Base-by-base conservation (phyloP, 2,888 invertebrate species). In the Pterostichus madidus region DNA sequence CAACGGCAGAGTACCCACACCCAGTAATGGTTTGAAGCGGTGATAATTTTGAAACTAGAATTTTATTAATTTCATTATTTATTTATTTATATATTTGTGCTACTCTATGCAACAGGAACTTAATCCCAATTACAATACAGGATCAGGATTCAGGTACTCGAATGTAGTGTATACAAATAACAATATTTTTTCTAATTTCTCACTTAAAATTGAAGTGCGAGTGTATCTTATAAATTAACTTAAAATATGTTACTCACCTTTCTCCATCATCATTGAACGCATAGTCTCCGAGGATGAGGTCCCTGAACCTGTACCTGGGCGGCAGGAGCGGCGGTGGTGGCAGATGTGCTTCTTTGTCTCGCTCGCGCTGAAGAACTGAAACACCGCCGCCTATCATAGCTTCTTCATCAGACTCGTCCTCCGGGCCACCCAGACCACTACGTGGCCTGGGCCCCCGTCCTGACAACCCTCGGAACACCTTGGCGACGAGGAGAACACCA, bases 191-290 rank as follows among this genome's bases (percentile, higher is more conserved):
- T 39, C 39, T 39, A 1, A 39, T 24, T 24, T 24, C 24, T 24
- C 3, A 24, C 24, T 24, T 3, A 24, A 3, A 24, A 24, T 24
- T 24, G 2, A 24, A 24, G n/a, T 24, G 24, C 24, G 24, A 24
- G 24, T 7, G 39, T 3, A 1, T 39, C 2, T 39, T 7, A 39
- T 7, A 39, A 7, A 17, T 56, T 6, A 5, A 53, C 3, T 4
- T 53, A n/a, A 31, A 17, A 11, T n/a, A 0, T n/a, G 35, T 35
- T 3, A 24, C 64, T 64, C 35, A 95, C 96, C 95, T 94, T 92
- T 95, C 95, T 61, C 95, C 95, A 86, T 95, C 94, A 88, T 95
- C 95, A 87, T 93, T 94, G 89, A 94, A 94, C 13, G 94, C 94
- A 88, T 94, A 94, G 89, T 96, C 96, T 64, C 95, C 95, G 86